Base-by-base conservation (phyloP, 2,113 vertebrate species). In the Gadus chalcogrammus region DNA sequence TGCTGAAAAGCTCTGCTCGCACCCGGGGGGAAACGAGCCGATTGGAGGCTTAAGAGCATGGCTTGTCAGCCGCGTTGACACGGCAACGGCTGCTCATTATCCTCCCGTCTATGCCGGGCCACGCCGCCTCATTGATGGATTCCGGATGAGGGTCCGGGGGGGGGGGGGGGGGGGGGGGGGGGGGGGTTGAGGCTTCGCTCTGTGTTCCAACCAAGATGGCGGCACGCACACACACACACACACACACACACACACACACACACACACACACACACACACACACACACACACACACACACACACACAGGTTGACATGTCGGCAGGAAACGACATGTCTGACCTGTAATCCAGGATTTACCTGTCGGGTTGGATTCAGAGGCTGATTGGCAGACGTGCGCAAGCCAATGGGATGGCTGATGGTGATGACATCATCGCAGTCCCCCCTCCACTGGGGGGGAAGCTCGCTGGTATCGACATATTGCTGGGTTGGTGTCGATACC, bases 71-170 rank as follows among this genome's bases (percentile, higher is more conserved):
- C 31, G 70, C 70, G 83, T 90, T 88, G 89, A 88, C 88, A 88
- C 80, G 88, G 85, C 88, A 88, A 88, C 81, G n/a, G 69, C 78
- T 85, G 82, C 86, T 89, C 84, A 88, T 90, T 91, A 89, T 84
- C 78, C 82, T 15, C 12, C 75, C 66, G 75, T 83, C 78, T 91
- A 89, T 90, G 89, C 89, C 60, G 69, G 77, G 70, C 76, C 88
- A 90, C 82, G 85, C 61, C 38, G 56, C 38, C 18, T 76, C 74
- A 67, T 75, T 82, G 81, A 86, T 78, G 76, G 83, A 69, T 77
- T 79, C 75, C 79, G 70, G 75, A 72, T 13, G 55, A 58, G 55
- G 55, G 55, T 3, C 5, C 3, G 16, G 55, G 55, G 55, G 7
- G 1, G 55, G 55, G 55, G 55, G 55, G 0, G 16, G 55, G 55